These are phyloP conservation scores for Craseonycteris thonglongyai DNA, from an alignment of 2,113 vertebrate species.

Conservation along the genomic window DNA sequence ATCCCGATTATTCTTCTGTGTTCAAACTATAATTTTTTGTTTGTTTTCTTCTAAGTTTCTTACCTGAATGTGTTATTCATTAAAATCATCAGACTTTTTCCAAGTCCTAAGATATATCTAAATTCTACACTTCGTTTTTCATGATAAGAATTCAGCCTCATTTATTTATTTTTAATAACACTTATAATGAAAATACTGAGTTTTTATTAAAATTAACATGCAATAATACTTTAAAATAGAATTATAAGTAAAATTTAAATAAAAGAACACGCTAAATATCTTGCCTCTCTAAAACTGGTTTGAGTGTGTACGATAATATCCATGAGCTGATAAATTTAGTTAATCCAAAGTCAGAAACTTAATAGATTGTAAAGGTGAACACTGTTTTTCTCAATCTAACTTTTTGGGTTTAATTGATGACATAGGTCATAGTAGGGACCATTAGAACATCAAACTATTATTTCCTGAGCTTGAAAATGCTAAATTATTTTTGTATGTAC, in stretches of 20 bases:
- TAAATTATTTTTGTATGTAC: background rate
- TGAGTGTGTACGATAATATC: background rate
- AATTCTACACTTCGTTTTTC: background rate
- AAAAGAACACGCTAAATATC: background rate
- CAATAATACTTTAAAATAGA: background rate
- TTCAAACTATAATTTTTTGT: background rate
- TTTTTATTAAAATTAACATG: constrained; percentile 11
- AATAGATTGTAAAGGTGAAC: background rate
- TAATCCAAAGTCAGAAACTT: constrained; percentile 24
- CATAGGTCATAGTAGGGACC: background rate
- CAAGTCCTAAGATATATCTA: background rate
- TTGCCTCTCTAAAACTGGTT: background rate
- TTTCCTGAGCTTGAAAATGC: constrained; percentile 2
- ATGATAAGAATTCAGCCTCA: background rate
- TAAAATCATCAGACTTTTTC: background rate
- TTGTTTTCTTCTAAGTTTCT: background rate
- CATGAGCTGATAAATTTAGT: background rate
- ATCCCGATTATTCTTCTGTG: background rate
- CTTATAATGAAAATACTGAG: background rate
- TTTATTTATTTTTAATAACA: background rate
- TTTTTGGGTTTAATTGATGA: background rate
- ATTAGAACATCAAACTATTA: background rate
- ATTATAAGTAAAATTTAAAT: background rate
- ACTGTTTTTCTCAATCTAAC: background rate
- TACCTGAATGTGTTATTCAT: background rate